A percentile compares a stretch with the other conserved stretches of the same genome.
Evolutionary conservation across 2,113 vertebrate species (phyloP).

Genomic region (Caracal caracal): DNA sequence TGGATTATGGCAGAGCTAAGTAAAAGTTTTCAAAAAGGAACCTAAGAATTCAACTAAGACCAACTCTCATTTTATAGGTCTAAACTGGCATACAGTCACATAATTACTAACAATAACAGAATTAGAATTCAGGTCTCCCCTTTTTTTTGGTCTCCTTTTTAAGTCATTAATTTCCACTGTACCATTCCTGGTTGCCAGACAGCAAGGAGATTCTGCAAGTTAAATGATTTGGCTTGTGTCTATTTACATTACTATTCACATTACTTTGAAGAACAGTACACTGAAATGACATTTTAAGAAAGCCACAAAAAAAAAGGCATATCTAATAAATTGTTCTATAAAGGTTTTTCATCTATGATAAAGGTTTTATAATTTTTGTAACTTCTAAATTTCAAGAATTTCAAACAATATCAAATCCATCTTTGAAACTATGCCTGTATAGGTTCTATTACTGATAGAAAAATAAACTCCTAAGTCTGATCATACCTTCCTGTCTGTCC

Average conservation of each 20-base stretch:
- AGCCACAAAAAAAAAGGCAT: not conserved
- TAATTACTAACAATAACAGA: not conserved
- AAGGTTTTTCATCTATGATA: not conserved
- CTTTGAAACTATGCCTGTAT: not conserved
- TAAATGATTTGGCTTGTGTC: slow-evolving; percentile 21
- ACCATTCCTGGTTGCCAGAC: not conserved
- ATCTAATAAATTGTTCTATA: slow-evolving; percentile 1
- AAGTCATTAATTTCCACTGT: not conserved
- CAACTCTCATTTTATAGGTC: not conserved
- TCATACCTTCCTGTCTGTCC: not conserved
- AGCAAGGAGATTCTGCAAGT: not conserved
- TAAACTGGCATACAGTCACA: not conserved
- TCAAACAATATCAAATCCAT: slow-evolving; percentile 33
- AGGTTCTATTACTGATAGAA: not conserved
- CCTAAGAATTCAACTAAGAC: not conserved
- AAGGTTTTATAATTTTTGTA: not conserved
- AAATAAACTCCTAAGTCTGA: not conserved
- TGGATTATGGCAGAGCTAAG: not conserved
- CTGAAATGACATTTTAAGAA: slow-evolving; percentile 41
- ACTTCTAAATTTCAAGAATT: slow-evolving; percentile 25
- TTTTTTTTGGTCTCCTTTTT: not conserved
- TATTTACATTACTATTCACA: not conserved
- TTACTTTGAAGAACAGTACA: not conserved
- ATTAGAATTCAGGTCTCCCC: not conserved
- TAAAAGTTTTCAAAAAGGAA: not conserved